Evolutionary conservation across 1,140 invertebrate genomes (phyloP), one percentile per base, ranked within the genome.

Genomic region (Heliconius hewitsoni): DNA sequence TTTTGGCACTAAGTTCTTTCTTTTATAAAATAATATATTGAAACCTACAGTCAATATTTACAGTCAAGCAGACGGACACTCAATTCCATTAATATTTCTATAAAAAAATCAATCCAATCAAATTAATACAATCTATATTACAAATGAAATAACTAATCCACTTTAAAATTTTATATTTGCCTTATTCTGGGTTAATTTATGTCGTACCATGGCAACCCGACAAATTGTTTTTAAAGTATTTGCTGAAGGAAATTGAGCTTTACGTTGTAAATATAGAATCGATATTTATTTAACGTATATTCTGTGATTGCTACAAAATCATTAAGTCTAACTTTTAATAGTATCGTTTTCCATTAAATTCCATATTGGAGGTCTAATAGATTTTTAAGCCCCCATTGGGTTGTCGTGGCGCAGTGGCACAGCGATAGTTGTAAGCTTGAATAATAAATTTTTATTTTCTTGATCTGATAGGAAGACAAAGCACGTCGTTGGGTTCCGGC

Each of bases 301-400:
- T 66, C 60, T 27, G 30, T 27, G 60, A 66, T 66, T 66, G 60
- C 23, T 66, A 13, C 60, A 66, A 66, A 66, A 66, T 66, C 27
- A 30, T 66, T 66, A 66, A 66, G 23, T 66, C 60, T 66, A 66
- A 66, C 60, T 66, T 66, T 66, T 66, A 66, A 66, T 66, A 66
- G 60, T 66, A 66, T 66, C 60, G 60, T 66, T 66, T 66, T 66
- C 60, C 60, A 66, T 66, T 66, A 66, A 66, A 66, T 6, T 23
- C 8, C 60, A 66, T 66, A 66, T 66, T 66, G 60, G 23, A 66
- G 60, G 23, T 66, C 23, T 27, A 66, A 66, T 66, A 66, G 60
- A 66, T 66, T 66, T 57, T 66, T 66, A 66, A 27, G 1, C 27
- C 23, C 11, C 23, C 0, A 66, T 30, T 66, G 6, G 50, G 6